phyloP scores from a whole-genome alignment of 2,797 vertebrate genomes.

The Prunella strophiata region DNA sequence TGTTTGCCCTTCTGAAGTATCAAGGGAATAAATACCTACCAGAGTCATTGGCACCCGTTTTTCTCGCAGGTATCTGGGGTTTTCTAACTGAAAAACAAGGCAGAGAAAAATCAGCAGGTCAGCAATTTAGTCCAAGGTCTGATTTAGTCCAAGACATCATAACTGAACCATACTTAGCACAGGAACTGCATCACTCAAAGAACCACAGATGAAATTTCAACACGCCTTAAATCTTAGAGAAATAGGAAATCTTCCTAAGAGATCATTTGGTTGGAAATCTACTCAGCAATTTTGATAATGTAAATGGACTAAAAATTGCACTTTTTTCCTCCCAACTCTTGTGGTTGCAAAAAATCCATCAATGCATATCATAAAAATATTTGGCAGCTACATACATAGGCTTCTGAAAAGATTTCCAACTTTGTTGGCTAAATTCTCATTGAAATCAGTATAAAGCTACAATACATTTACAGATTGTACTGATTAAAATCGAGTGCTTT shows the following conservation, averaged over 20 bases:
- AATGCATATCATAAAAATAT: background rate
- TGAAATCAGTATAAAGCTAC: background rate
- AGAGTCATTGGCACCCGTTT: slow-evolving; percentile 84
- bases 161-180: accelerated
- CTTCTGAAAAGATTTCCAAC: background rate
- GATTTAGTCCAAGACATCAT: background rate
- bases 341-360: background rate
- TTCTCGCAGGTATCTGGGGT: slow-evolving; percentile 90
- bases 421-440: background rate
- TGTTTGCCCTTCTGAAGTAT: slow-evolving; percentile 38
- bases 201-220: background rate
- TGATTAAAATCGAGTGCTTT: background rate
- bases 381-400: background rate
- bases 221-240: background rate
- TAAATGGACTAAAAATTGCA: background rate
- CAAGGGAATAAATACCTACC: slow-evolving; percentile 81
- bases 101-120: background rate
- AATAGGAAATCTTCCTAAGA: background rate
- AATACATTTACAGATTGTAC: background rate
- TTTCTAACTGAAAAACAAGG: slow-evolving; percentile 85
- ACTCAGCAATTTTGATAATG: background rate
- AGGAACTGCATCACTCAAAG: background rate
- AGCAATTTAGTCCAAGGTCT: background rate
- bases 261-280: background rate
- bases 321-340: background rate